Base-by-base conservation (phyloP, 2,888 invertebrate genomes). In the Mesochorus sp. region DNA sequence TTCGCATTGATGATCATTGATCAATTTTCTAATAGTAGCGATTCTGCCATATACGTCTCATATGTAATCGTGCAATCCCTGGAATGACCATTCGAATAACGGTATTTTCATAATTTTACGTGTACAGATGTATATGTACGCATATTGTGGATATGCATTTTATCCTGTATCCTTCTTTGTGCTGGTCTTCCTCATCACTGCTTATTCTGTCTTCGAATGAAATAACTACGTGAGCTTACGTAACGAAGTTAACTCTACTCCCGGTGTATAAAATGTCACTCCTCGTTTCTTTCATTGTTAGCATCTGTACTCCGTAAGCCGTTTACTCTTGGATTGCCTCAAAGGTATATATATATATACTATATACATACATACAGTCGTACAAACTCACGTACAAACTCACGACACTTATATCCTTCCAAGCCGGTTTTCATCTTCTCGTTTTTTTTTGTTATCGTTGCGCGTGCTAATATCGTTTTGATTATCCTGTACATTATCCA, bases 1-100 rank as follows among this genome's bases (percentile, higher is more conserved):
- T 10, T 21, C 21, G 55, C 55, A 37, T 57, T 37, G 55, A 37
- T 34, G 34, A 57, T 57, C 34, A n/a, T 34, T 37, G 19, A 10
- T 17, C 19, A 57, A 37, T 57, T 57, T 34, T 21, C 55, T 57
- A 26, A 49, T 49, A 47, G 2, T 10, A 21, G 24, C 49, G n/a
- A 49, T n/a, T n/a, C 19, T 57, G 55, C 17, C 55, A 34, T 57
- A 57, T 57, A n/a, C n/a, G n/a, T n/a, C n/a, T n/a, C n/a, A n/a
- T 31, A 57, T 19, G 55, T 21, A 57, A 49, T n/a, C 24, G 19
- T 55, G 55, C 34, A 37, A 57, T 57, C 12, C 55, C 53, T 55
- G 55, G 4, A 34, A 19, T 19, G 34, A 19, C 55, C 34, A n/a
- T 4, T n/a, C 19, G 34, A 57, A 49, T 26, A 57, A 57, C 37